Evolutionary conservation across 2,797 vertebrate genomes (phyloP), one percentile per base, ranked within the genome.

Genomic region (Sebastes oblongus): DNA sequence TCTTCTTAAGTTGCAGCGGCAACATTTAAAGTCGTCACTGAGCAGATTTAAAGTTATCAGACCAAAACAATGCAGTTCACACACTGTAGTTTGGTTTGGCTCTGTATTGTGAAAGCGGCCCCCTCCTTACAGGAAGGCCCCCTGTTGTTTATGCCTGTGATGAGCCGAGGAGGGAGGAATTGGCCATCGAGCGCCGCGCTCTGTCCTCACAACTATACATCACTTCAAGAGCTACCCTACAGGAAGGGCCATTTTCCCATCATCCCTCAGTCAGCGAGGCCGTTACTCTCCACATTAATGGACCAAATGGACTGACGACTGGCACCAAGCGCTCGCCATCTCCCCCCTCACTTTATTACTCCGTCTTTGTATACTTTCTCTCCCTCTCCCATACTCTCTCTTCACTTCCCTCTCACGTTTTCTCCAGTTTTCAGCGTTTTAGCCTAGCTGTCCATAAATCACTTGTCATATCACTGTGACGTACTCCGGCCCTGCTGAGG

Each of bases 281-380:
- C 32, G 88, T 94, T 94, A 90, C 81, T 91, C 86, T 91, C 80
- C 76, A 77, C 91, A 83, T 92, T 94, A 95, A 93, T 93, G 90
- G 88, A 90, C 81, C 87, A 89, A 93, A 93, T 88, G 91, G 85
- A 89, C 85, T 70, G 86, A 89, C 74, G 86, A 89, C 91, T 91
- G 89, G 91, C 93, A 89, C 83, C 79, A 14, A 87, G 66, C 22
- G 16, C 80, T 75, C 84, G 79, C 76, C 79, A 56, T 80, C 84
- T 20, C 66, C 42, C 60, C 0, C 0, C 60, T 70, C 59, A 46
- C 83, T 87, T 82, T 88, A 81, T 83, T 80, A 77, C 83, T 73
- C 66, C n/a, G 27, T 83, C 76, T 90, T 82, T 91, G 85, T 89
- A 61, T 76, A 78, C 82, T 73, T 74, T 59, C 67, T 34, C 61